These are phyloP conservation scores for Allolobophora icterica DNA, from an alignment of 2,888 invertebrate species.

Conservation along the genomic window DNA sequence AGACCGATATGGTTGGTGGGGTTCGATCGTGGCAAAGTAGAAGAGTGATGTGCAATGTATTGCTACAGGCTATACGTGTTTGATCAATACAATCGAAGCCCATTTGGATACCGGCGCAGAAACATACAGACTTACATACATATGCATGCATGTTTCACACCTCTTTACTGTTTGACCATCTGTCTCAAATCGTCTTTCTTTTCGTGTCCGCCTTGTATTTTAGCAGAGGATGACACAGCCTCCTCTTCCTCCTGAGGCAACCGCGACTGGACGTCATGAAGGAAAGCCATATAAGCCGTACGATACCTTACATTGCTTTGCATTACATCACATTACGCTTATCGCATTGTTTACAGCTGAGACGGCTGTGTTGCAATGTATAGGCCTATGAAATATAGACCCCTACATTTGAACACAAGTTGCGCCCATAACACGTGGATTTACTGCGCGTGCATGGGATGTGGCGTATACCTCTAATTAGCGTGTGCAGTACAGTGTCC, in stretches of 20 bases:
- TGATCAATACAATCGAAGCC: not conserved
- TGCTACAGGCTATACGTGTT: too few species aligned
- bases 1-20: not conserved
- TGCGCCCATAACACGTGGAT: too few species aligned
- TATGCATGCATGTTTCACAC: not conserved
- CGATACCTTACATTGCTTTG: not conserved
- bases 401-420: too few species aligned
- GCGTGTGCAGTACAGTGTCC: not conserved
- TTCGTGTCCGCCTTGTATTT: not conserved
- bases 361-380: too few species aligned
- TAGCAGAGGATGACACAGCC: not conserved
- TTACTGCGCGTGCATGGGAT: not conserved
- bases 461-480: conserved; percentile 22
- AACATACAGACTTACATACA: not conserved
- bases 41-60: not conserved
- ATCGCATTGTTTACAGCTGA: too few species aligned
- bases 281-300: not conserved
- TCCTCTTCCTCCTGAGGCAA: not conserved
- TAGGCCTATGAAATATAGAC: too few species aligned
- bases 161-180: too few species aligned
- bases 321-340: not conserved
- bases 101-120: not conserved
- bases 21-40: not conserved
- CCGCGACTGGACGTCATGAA: not conserved
- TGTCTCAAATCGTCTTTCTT: not conserved